phyloP scores from a whole-genome alignment of 1,140 invertebrate species.

The Drosophila trapezifrons region DNA sequence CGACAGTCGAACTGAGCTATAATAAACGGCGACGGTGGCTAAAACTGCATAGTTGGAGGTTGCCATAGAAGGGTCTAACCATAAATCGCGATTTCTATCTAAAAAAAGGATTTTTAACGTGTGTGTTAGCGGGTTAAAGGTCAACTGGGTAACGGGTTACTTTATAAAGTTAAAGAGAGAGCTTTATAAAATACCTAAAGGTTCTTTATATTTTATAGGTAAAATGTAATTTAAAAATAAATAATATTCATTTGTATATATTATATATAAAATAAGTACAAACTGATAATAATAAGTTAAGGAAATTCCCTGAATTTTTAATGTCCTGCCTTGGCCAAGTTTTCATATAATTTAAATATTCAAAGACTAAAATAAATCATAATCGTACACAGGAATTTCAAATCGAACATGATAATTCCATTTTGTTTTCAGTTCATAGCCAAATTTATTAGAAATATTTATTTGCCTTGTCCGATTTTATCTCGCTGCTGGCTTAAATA shows the following conservation, averaged over 20 bases:
- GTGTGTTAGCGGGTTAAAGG: not conserved
- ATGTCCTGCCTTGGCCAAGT: not conserved
- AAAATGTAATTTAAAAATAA: too few species aligned
- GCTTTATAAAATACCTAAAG: not conserved
- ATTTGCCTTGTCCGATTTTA: not conserved
- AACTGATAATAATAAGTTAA: too few species aligned
- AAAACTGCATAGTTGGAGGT: constrained; percentile 3
- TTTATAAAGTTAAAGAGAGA: not conserved
- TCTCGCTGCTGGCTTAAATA: not conserved
- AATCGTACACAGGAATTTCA: not conserved
- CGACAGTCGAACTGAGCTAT: constrained; percentile 29
- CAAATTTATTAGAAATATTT: constrained; percentile 11
- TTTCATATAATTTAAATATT: not conserved
- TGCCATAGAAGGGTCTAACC: constrained; percentile 15
- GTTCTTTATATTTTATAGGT: too few species aligned
- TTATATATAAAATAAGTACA: too few species aligned
- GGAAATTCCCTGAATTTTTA: not conserved
- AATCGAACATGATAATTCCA: not conserved
- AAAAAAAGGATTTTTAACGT: constrained; percentile 6
- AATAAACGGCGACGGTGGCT: not conserved
- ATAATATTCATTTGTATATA: too few species aligned
- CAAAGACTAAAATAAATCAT: not conserved
- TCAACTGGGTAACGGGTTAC: not conserved
- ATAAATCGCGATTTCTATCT: constrained; percentile 53
- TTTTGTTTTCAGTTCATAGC: not conserved